Conservation (phyloP, 2,888 invertebrate species). For the Heliconius cydno region DNA sequence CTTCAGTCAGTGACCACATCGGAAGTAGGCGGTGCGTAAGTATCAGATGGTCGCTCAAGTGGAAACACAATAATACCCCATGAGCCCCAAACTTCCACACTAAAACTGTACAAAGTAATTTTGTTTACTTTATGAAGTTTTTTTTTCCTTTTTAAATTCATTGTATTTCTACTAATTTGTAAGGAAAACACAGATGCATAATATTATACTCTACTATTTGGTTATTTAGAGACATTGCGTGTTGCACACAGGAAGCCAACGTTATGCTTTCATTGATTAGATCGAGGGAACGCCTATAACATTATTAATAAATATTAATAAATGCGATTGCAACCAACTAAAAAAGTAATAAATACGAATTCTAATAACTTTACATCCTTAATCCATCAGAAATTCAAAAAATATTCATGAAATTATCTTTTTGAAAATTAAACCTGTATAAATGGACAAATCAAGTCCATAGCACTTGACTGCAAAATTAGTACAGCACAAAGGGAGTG, state of each 20-base stretch:
- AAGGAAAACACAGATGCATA: background rate
- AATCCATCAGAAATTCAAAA: background rate
- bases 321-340: background rate
- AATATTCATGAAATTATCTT: background rate
- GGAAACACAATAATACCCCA: conserved; percentile 64
- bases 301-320: background rate
- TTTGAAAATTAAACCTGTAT: background rate
- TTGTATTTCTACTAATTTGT: background rate
- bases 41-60: conserved; percentile 71
- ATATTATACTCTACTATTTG: background rate
- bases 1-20: conserved; percentile 58
- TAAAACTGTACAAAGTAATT: conserved; percentile 23
- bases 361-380: background rate
- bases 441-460: background rate
- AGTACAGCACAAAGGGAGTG: conserved; percentile 10
- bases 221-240: background rate
- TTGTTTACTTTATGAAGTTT: background rate
- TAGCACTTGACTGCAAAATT: conserved; percentile 4
- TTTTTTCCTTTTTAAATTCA: background rate
- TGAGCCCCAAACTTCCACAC: conserved; percentile 40
- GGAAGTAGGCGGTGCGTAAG: conserved; percentile 73
- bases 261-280: background rate
- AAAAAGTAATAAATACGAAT: background rate
- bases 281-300: background rate
- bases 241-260: background rate